These are phyloP conservation scores for Proterorhinus semilunaris DNA, from an alignment of 2,113 vertebrate genomes.

Conservation along the genomic window DNA sequence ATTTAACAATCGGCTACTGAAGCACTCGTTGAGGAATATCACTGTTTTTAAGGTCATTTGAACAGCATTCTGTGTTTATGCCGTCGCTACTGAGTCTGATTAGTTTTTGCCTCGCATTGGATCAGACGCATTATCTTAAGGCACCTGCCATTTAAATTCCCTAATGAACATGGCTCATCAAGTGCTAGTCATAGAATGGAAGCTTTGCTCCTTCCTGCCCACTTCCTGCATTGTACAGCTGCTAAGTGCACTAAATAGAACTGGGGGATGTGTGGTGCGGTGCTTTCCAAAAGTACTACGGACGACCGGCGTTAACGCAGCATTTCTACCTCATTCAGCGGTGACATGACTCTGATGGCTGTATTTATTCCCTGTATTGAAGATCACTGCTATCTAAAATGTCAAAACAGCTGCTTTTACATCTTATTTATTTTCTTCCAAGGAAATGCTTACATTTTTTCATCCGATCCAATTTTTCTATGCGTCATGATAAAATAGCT, in stretches of 20 bases:
- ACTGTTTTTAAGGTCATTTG: too few relatives aligned
- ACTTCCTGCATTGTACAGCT: constrained; percentile 1
- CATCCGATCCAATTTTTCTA: constrained; percentile 20
- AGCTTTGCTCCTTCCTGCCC: neutral
- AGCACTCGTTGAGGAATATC: too few relatives aligned
- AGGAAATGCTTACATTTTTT: constrained; percentile 16
- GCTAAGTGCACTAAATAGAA: neutral
- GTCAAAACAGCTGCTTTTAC: constrained; percentile 20
- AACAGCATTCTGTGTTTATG: too few relatives aligned
- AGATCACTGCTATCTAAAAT: constrained; percentile 9
- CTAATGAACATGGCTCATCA: neutral
- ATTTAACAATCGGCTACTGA: too few relatives aligned
- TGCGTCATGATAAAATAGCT: constrained; percentile 45
- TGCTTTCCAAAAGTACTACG: neutral
- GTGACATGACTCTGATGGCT: neutral
- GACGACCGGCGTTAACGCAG: constrained; percentile 3
- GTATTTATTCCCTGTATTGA: constrained; percentile 12
- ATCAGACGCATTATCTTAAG: neutral
- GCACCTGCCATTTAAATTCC: neutral
- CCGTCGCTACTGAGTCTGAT: neutral
- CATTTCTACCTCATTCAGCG: neutral
- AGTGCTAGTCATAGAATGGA: neutral
- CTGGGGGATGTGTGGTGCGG: neutral
- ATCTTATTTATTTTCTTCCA: constrained; percentile 23
- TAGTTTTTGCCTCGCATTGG: neutral